Evolutionary conservation across 2,797 vertebrate genomes (phyloP), one percentile per base, ranked within the genome.

Genomic region (Philypnodon macrostomus): DNA sequence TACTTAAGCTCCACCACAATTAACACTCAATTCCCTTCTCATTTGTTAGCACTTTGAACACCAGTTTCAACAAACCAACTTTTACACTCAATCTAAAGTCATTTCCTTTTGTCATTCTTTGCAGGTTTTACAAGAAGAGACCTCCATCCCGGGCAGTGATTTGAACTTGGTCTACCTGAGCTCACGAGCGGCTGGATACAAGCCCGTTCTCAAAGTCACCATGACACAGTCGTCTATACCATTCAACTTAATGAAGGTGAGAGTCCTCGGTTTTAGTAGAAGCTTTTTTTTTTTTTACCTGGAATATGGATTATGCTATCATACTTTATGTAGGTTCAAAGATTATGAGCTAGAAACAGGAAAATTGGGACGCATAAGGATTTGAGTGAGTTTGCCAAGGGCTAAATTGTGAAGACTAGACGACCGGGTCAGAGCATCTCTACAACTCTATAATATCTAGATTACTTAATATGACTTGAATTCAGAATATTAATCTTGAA

Each of bases 61-160:
- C 0, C 19, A 1, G 7, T 11, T 1, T 30, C 10, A 23, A 10
- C 18, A 4, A 14, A 21, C 18, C 5, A 17, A n/a, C 1, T 51
- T 19, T 33, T 3, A 14, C 1, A 5, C 32, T 14, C 3, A 5
- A 2, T 14, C 27, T 63, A 7, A 64, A 30, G 21, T 32, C 4
- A 37, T 16, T 32, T 39, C 7, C 58, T 3, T 58, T 6, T 60
- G 39, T 32, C 4, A 26, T 1, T 1, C 3, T 48, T n/a, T 30
- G 4, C 65, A 98, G 96, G 96, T 98, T 9, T 91, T 98, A 58
- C 96, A 98, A 19, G 96, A 98, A 74, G 92, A 98, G 79, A 97
- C 93, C 0, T 86, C 92, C 6, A 97, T 98, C 69, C 96, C 96
- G 4, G 96, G 96, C 42, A 98, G 94, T 0, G 93, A 97, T 70